These are phyloP conservation scores for Phaethornis superciliosus DNA, from an alignment of 2,113 vertebrate species.

Conservation along the genomic window DNA sequence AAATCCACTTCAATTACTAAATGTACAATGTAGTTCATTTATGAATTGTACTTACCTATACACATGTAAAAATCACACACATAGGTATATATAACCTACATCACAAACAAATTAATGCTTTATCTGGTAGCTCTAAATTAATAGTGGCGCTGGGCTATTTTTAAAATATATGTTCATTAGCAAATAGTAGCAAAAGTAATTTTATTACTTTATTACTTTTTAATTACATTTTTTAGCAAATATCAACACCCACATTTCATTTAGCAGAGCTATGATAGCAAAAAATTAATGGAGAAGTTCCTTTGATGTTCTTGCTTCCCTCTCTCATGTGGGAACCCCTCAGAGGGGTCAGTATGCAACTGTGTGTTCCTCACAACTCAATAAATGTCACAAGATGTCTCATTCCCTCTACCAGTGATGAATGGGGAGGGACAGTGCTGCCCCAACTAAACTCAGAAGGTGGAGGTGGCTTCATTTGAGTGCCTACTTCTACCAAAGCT, in stretches of 20 bases:
- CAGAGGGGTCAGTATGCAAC: background rate
- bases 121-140: background rate
- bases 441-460: background rate
- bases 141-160: background rate
- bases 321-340: background rate
- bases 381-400: rapidly evolving
- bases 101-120: background rate
- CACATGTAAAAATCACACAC: rapidly evolving
- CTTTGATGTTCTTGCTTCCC: background rate
- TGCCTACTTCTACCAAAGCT: background rate
- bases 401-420: background rate
- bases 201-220: too few relatives aligned
- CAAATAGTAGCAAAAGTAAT: background rate
- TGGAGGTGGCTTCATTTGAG: background rate
- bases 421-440: background rate
- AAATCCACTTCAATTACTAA: background rate
- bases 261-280: background rate
- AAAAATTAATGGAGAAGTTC: background rate
- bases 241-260: background rate
- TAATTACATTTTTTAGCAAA: background rate
- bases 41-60: background rate
- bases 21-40: background rate
- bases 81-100: background rate
- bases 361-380: background rate
- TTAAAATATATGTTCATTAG: background rate